Percentiles rank a stretch among this genome's conserved stretches.
These are phyloP conservation scores for Eilema depressum DNA, from an alignment of 2,888 invertebrate genomes.

Conservation along the genomic window DNA sequence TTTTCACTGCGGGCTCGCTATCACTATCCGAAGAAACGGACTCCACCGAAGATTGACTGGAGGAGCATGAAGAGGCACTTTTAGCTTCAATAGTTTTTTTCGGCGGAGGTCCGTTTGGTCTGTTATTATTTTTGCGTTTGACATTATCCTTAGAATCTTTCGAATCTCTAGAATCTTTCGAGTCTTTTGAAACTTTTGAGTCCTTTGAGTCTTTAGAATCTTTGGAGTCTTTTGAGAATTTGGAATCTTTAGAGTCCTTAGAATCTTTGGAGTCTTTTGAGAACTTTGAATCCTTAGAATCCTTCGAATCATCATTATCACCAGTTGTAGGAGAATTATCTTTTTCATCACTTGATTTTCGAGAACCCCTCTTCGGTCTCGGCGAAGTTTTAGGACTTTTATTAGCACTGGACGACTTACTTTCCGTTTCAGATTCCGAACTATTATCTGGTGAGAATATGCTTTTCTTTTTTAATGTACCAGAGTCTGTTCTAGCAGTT, in stretches of 20 bases:
- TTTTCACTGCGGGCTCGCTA: slow-evolving; percentile 73
- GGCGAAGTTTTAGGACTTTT: slow-evolving; percentile 71
- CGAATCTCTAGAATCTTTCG: slow-evolving; percentile 22
- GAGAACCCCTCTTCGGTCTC: slow-evolving; percentile 66
- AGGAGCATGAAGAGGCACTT: slow-evolving; percentile 79
- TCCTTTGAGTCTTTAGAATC: slow-evolving; percentile 20
- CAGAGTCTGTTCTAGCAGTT: slow-evolving; percentile 61
- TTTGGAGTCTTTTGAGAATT: slow-evolving; percentile 19
- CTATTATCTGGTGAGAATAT: slow-evolving; percentile 94
- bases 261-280: slow-evolving; percentile 21
- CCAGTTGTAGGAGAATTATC: slow-evolving; percentile 60
- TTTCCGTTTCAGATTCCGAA: slow-evolving; percentile 80
- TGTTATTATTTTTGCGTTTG: slow-evolving; percentile 73
- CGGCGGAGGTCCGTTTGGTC: slow-evolving; percentile 76
- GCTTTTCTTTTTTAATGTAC: slow-evolving; percentile 89
- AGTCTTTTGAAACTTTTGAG: slow-evolving; percentile 14
- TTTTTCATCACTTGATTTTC: slow-evolving; percentile 79
- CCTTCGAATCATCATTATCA: slow-evolving; percentile 71
- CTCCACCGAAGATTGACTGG: slow-evolving; percentile 81
- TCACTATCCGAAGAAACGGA: slow-evolving; percentile 81
- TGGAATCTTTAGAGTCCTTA: slow-evolving; percentile 17
- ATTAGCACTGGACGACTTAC: slow-evolving; percentile 60
- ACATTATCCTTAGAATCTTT: slow-evolving; percentile 47
- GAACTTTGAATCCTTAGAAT: slow-evolving; percentile 21
- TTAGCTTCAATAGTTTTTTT: slow-evolving; percentile 76